Conservation (phyloP, 1,140 invertebrate species). For the Drosophila pallidifrons region DNA sequence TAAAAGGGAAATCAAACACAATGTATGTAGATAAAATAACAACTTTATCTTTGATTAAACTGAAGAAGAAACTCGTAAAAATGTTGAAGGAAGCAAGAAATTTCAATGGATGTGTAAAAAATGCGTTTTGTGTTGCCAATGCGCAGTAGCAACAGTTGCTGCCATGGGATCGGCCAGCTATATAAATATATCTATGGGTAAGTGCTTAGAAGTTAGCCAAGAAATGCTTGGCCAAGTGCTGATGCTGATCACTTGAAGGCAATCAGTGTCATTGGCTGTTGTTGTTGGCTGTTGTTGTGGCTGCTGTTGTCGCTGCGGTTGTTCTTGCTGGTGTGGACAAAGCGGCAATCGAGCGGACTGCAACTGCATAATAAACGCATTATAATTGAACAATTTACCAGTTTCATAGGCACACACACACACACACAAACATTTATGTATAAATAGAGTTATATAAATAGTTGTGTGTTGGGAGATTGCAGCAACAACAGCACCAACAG, state of each 20-base stretch:
- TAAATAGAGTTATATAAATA: not conserved
- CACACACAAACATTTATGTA: constrained; percentile 2
- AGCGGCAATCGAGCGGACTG: constrained; percentile 31
- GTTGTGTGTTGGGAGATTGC: not conserved
- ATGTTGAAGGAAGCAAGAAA: no score
- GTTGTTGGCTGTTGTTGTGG: not conserved
- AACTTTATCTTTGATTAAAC: no score
- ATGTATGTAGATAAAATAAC: no score
- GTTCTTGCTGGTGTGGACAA: constrained; percentile 11
- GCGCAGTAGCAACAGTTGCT: not conserved
- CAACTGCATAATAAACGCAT: constrained; percentile 66
- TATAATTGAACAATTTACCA: constrained; percentile 85
- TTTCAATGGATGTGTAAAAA: not conserved
- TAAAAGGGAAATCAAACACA: no score
- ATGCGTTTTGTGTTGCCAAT: not conserved
- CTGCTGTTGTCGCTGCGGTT: constrained; percentile 20
- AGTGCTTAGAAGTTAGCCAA: constrained; percentile 9
- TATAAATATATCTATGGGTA: no score
- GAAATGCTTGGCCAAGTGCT: constrained; percentile 24
- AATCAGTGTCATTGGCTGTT: constrained; percentile 47
- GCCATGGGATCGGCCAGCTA: no score
- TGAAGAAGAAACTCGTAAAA: no score
- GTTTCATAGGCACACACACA: constrained; percentile 51
- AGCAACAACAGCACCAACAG: constrained; percentile 13
- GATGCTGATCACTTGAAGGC: constrained; percentile 22